Evolutionary conservation across 2,113 vertebrate species (phyloP).

Genomic region (Deroptyus accipitrinus): DNA sequence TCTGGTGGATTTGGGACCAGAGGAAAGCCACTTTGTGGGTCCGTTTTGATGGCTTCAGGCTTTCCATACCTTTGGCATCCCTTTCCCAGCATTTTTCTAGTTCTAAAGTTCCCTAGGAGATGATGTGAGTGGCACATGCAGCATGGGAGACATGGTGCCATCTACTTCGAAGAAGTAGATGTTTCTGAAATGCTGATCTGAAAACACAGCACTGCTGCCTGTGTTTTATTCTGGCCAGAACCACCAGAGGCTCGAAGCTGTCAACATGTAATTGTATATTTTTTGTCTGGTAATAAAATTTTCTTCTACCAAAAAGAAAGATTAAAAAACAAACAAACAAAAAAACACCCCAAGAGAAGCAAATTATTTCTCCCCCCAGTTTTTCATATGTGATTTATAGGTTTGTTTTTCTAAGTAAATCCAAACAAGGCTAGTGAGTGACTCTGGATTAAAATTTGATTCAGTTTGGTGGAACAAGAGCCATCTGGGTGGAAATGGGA

Average conservation of each 20-base stretch:
- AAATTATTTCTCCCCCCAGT: neutral
- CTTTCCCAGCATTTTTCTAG: neutral
- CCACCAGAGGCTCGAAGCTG: neutral
- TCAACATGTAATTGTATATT: neutral
- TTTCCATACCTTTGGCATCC: neutral
- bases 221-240: neutral
- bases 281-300: neutral
- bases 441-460: slow-evolving; percentile 16
- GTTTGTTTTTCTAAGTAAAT: slow-evolving; percentile 46
- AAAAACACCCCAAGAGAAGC: neutral
- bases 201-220: neutral
- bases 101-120: neutral
- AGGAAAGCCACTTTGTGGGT: neutral
- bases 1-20: neutral
- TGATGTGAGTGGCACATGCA: neutral
- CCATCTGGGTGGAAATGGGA: slow-evolving; percentile 24
- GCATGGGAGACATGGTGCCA: neutral
- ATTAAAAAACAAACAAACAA: neutral
- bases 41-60: neutral
- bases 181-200: neutral
- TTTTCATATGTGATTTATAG: slow-evolving; percentile 40
- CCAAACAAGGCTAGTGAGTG: neutral
- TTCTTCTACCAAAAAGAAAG: neutral
- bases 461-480: neutral
- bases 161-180: neutral